These are phyloP conservation scores for Omphaloscelis lunosa DNA, from an alignment of 2,888 invertebrate genomes.

Conservation along the genomic window DNA sequence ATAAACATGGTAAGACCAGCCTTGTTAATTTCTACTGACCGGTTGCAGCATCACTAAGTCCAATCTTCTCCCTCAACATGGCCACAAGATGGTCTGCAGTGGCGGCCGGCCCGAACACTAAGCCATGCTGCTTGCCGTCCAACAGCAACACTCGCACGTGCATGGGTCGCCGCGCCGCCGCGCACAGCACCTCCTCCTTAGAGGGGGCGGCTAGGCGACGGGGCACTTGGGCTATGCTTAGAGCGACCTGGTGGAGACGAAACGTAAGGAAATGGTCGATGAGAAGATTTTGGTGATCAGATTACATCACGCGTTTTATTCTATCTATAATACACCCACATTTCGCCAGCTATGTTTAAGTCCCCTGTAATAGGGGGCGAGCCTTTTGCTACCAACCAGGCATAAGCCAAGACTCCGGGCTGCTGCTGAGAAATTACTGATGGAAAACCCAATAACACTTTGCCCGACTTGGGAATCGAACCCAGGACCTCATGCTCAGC, in stretches of 20 bases:
- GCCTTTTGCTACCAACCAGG: background rate
- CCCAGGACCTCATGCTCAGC: background rate
- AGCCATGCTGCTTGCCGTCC: slow-evolving; percentile 98
- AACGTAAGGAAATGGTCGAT: background rate
- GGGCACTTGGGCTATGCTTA: slow-evolving; percentile 90
- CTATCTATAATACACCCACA: background rate
- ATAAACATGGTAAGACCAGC: no score
- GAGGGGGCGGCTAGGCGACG: slow-evolving; percentile 97
- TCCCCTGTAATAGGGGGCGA: background rate
- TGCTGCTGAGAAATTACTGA: background rate
- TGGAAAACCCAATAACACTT: background rate
- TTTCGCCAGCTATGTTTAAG: background rate
- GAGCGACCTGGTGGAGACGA: slow-evolving; percentile 79
- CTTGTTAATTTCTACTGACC: slow-evolving; percentile 75
- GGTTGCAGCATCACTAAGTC: slow-evolving; percentile 94
- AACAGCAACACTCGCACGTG: slow-evolving; percentile 97
- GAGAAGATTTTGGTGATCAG: no score
- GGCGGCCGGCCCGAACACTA: slow-evolving; percentile 98
- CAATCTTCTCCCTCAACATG: slow-evolving; percentile 97
- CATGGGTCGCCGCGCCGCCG: slow-evolving; percentile 96
- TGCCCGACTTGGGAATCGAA: background rate
- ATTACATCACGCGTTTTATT: background rate
- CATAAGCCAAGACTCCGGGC: background rate
- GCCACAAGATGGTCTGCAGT: slow-evolving; percentile 97
- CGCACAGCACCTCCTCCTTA: slow-evolving; percentile 97